Evolutionary conservation across 2,888 invertebrate species (phyloP).

Genomic region (Nineta flava): DNA sequence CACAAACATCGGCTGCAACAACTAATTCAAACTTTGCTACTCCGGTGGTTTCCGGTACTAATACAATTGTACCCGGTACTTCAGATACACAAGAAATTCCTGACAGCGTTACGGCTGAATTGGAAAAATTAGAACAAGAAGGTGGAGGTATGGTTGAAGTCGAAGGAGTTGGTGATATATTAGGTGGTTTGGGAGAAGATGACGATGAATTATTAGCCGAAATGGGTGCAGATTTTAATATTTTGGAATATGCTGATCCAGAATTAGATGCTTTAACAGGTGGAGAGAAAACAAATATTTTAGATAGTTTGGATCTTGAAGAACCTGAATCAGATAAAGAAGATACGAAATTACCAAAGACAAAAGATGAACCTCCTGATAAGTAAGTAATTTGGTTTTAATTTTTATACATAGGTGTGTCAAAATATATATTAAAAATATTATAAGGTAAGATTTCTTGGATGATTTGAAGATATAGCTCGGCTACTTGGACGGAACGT

Average conservation of each 20-base stretch:
- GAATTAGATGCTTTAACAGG: constrained; percentile 69
- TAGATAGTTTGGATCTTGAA: constrained; percentile 71
- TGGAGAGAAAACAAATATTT: constrained; percentile 67
- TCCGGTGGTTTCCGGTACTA: constrained; percentile 13
- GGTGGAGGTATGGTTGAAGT: constrained; percentile 40
- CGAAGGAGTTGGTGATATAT: constrained; percentile 58
- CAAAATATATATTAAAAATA: no score
- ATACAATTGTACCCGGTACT: constrained; percentile 18
- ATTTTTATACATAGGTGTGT: no score
- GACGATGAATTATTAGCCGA: constrained; percentile 80
- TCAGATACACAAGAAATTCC: constrained; percentile 40
- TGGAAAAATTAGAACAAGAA: constrained; percentile 53
- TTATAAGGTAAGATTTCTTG: no score
- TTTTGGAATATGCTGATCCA: constrained; percentile 88
- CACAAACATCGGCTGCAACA: neutral
- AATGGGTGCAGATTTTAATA: constrained; percentile 89
- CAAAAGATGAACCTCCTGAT: constrained; percentile 19
- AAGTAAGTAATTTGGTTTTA: neutral
- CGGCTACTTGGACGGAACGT: no score
- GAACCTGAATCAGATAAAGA: constrained; percentile 57
- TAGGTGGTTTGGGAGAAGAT: constrained; percentile 69
- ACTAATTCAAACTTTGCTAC: neutral
- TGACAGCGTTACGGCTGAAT: constrained; percentile 48
- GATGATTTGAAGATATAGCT: no score
- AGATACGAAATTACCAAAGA: constrained; percentile 33